phyloP scores from a whole-genome alignment of 2,888 invertebrate species.

The Mactromeris polynyma region DNA sequence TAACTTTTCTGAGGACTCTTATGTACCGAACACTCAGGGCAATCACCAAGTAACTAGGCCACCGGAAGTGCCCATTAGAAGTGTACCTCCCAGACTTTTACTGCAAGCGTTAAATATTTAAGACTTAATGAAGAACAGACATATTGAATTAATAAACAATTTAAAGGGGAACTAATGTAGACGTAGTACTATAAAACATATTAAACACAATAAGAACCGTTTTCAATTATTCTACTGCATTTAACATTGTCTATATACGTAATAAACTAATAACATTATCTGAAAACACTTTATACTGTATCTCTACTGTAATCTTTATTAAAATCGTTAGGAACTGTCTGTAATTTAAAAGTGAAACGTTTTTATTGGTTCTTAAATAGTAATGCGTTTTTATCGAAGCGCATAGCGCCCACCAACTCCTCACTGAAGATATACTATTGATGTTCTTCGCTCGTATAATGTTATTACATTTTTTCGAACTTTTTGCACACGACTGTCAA shows the following conservation, averaged over 20 bases:
- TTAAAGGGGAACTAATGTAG: not conserved
- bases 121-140: constrained; percentile 12
- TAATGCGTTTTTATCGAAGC: not conserved
- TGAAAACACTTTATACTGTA: not conserved
- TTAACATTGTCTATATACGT: not conserved
- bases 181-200: not conserved
- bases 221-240: constrained; percentile 2
- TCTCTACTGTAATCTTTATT: not conserved
- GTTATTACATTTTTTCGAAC: too few species aligned
- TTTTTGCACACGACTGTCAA: too few species aligned
- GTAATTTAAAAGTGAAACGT: not conserved
- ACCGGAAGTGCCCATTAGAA: not conserved
- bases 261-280: not conserved
- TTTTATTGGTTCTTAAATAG: not conserved
- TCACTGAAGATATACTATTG: too few species aligned
- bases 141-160: constrained; percentile 18
- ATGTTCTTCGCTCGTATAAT: too few species aligned
- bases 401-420: too few species aligned
- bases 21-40: not conserved
- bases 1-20: constrained; percentile 3
- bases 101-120: not conserved
- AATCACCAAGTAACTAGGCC: not conserved
- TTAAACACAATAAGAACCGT: not conserved
- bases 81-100: constrained; percentile 20
- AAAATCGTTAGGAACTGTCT: not conserved